These are phyloP conservation scores for Sphenopsis melanotis DNA, from an alignment of 2,797 vertebrate genomes.

Conservation along the genomic window DNA sequence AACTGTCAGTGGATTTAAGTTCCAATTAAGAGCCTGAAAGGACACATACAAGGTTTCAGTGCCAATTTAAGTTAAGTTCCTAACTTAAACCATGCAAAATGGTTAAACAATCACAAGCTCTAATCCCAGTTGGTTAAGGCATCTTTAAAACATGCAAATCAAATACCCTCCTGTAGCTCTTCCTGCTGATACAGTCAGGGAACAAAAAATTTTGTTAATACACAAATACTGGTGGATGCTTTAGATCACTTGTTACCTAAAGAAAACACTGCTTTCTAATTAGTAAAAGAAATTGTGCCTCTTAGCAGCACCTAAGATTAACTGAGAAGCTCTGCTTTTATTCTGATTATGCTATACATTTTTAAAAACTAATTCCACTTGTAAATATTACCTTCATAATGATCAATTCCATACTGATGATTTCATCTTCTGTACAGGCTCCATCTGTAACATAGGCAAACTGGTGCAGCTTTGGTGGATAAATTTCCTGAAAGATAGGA, in stretches of 20 bases:
- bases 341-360: not conserved
- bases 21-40: conserved; percentile 91
- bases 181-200: not conserved
- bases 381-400: conserved; percentile 88
- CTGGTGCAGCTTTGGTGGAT: conserved; percentile 94
- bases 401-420: conserved; percentile 92
- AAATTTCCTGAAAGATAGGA: conserved; percentile 85
- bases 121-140: not conserved
- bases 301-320: not conserved
- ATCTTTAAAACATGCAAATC: not conserved
- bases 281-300: not conserved
- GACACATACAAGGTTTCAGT: not conserved
- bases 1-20: conserved; percentile 88
- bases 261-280: not conserved
- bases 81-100: not conserved
- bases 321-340: not conserved
- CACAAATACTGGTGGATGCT: not conserved
- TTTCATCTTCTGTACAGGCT: conserved; percentile 93
- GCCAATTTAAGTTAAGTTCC: not conserved
- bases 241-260: not conserved
- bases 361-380: not conserved
- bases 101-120: not conserved
- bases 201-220: not conserved
- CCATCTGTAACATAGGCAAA: conserved; percentile 96
- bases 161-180: not conserved